A percentile compares a stretch with the other conserved stretches of the same genome.
Evolutionary conservation across 2,113 vertebrate species (phyloP).

Genomic region (Callipepla californica): DNA sequence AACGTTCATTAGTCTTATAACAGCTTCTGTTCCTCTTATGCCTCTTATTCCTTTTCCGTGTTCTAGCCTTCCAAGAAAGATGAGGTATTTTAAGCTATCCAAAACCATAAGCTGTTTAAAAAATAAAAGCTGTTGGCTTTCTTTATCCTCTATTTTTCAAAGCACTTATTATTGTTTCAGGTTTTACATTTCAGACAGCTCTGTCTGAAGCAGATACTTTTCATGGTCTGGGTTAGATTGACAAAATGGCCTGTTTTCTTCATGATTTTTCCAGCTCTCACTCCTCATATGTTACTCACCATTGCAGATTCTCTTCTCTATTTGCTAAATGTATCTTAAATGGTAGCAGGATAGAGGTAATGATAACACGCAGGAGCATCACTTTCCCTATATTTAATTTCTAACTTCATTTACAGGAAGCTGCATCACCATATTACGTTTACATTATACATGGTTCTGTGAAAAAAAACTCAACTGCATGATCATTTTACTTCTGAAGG

Average conservation of each 20-base stretch:
- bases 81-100: neutral
- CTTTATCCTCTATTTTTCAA: neutral
- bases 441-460: neutral
- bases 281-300: neutral
- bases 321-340: neutral
- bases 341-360: neutral
- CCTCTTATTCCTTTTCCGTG: neutral
- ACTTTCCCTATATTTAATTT: neutral
- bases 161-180: neutral
- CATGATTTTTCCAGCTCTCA: neutral
- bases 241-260: neutral
- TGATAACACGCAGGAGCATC: neutral
- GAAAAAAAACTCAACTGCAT: neutral
- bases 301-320: neutral
- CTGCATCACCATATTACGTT: neutral
- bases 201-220: neutral
- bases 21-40: slow-evolving; percentile 10
- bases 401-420: neutral
- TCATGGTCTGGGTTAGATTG: neutral
- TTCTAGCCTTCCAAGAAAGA: neutral
- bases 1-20: neutral
- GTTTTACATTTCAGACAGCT: neutral
- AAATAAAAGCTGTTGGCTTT: neutral
- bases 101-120: neutral
- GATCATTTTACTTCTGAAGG: neutral